Base-by-base conservation (phyloP, 2,797 vertebrate genomes). In the Trachurus trachurus region DNA sequence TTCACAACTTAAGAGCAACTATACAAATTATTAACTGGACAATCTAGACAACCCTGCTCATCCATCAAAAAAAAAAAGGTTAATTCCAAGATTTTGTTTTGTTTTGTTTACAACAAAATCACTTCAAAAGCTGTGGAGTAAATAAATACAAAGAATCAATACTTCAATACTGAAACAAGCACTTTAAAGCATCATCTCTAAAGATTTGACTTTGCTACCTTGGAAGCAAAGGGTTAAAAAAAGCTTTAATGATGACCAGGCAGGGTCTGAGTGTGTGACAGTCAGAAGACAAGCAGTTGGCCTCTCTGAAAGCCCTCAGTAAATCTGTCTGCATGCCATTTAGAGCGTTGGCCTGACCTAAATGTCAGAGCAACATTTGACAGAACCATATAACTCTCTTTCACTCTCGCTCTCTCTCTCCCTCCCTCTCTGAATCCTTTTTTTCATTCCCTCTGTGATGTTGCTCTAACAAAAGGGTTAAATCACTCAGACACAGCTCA, bases 301-400 rank as follows among this genome's bases (percentile, higher is more conserved):
- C 78, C 83, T 78, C 82, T 76, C 71, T 66, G 74, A 88, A 84
- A 85, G 85, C 66, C 80, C 76, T 82, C 76, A 56, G 83, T 93
- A 92, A 88, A 85, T 88, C 86, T 90, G 85, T 88, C 82, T 82
- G 84, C 79, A 85, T 85, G 81, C 86, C 85, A 90, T 91, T 91
- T 87, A 89, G 83, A 91, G 83, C 74, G 10, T 29, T 79, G 82
- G 76, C 83, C 85, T 90, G 87, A 89, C 87, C 87, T 75, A 92
- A 92, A 93, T 91, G 88, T 88, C 89, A 91, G 73, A 82, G 82
- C 81, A 85, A 78, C 73, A 86, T 92, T 83, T 84, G 77, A 86
- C 79, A 84, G 80, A 84, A 77, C 64, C 85, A 81, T 56, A 80
- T 90, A 87, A 87, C 82, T 83, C 75, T 80, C 29, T 13, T 44